Base-by-base conservation (phyloP, 2,888 invertebrate genomes). In the Polymixis lichenea region DNA sequence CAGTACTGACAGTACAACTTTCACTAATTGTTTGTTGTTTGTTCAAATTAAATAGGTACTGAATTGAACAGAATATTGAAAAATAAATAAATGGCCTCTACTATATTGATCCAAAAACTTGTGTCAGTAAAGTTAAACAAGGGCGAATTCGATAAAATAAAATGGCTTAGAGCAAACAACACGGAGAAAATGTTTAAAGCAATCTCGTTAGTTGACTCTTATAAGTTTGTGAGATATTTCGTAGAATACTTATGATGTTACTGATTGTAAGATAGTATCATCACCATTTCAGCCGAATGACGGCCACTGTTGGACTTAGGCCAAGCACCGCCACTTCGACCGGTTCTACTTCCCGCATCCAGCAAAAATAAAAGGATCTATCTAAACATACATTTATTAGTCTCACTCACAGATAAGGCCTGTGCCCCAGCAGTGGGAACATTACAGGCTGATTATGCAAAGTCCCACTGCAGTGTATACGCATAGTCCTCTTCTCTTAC, bases 111-210 rank as follows among this genome's bases (percentile, higher is more conserved):
- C 15, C 86, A 85, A 67, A 91, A 91, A 75, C 72, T 91, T 49
- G 65, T 88, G 65, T 78, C 85, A 38, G 78, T 90, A 32, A 91
- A 90, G 64, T 77, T 91, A 60, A 84, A 83, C 62, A 89, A 88
- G 74, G 72, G 67, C 9, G 90, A 91, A 75, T 89, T 88, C 51
- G 85, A 90, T 3, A 91, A 87, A 82, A 83, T 87, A 28, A 89
- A 83, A 80, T 80, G 86, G 78, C 81, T 89, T 3, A 86, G 82
- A 85, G 73, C 77, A 28, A 87, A 86, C 65, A 88, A 87, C 38
- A 64, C 69, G 6, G 85, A 89, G 85, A 75, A 87, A 75, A 32
- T 62, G 17, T 77, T 1, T 55, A 81, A 46, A 69, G 55, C 79
- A 15, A 75, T 78, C 17, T 70, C 72, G 87, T 86, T 80, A 75